Evolutionary conservation across 2,113 vertebrate genomes (phyloP), one percentile per base, ranked within the genome.

Genomic region (Piliocolobus tephrosceles): DNA sequence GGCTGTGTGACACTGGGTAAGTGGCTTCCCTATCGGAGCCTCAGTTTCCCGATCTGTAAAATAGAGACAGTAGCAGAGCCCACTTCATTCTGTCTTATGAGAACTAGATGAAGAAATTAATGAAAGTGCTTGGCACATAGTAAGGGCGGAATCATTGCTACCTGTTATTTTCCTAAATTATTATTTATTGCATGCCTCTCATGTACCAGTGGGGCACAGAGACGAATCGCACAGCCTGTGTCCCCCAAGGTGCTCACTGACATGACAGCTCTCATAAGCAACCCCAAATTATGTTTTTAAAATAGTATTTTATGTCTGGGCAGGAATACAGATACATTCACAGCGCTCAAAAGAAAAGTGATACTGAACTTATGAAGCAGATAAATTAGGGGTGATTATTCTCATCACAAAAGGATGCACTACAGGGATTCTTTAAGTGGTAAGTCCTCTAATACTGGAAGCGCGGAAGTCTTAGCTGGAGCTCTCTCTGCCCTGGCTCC

Each of bases 101-200:
- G 32, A 50, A 45, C 9, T 35, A 25, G 17, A 27, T 9, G 9
- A 30, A 13, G 32, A 79, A 43, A 27, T 23, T 6, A 68, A 25
- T 25, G 38, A 1, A 14, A 7, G 8, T 1, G 3, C 43, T 13
- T 14, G 72, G 76, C 35, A 1, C 0, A 1, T 6, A 1, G 40
- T 10, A 4, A 58, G 43, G 58, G 4, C 0, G 0, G 68, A 3
- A 7, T 18, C 38, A 10, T 25, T 2, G 47, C 20, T 23, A 3
- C n/a, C 50, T 40, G 12, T 32, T 13, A 16, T 20, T 23, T 61
- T 47, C 17, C 66, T 68, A n/a, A 64, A 64, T 55, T 3, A 52
- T 32, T 12, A 12, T 7, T 23, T 57, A 10, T 22, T 2, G 5
- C 10, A 2, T 9, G 86, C 61, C 22, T 47, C 66, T 58, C 5